Percentiles rank a stretch among this genome's conserved stretches.
Conservation (phyloP, 64 coral and sea anemone genomes). For the Porites lutea region DNA sequence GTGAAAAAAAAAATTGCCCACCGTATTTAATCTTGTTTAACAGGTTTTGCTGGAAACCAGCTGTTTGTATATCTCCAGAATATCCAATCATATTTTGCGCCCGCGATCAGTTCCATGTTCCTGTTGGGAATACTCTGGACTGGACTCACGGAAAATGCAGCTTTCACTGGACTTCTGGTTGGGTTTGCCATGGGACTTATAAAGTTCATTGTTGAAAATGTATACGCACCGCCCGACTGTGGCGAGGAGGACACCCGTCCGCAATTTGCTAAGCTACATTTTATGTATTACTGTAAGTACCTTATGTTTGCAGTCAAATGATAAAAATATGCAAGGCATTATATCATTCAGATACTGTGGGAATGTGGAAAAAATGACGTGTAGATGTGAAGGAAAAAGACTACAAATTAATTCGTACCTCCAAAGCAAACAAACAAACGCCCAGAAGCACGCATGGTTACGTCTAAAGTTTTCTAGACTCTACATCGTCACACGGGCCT, state of each 20-base stretch:
- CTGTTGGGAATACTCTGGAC: constrained; percentile 86
- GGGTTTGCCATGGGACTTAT: constrained; percentile 71
- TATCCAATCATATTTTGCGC: constrained; percentile 79
- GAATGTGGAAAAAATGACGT: no score
- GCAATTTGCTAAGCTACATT: constrained; percentile 80
- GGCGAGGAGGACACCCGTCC: constrained; percentile 67
- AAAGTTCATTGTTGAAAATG: constrained; percentile 80
- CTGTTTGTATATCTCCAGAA: constrained; percentile 86
- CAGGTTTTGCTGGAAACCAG: constrained; percentile 77
- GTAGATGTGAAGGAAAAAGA: no score
- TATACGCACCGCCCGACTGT: constrained; percentile 73
- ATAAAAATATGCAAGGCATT: background rate
- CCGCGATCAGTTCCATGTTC: constrained; percentile 77
- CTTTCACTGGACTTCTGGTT: constrained; percentile 53
- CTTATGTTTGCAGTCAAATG: background rate
- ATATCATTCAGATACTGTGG: no score
- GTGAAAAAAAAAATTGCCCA: background rate
- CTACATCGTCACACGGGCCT: no score
- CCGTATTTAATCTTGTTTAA: background rate
- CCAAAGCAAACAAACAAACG: no score
- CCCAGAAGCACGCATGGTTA: no score
- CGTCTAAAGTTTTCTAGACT: no score
- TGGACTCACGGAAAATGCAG: constrained; percentile 58
- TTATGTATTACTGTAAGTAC: constrained; percentile 90
- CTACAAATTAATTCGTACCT: no score